Evolutionary conservation across 1,140 invertebrate species (phyloP), one percentile per base, ranked within the genome.

Genomic region (Diploscapter pachys): DNA sequence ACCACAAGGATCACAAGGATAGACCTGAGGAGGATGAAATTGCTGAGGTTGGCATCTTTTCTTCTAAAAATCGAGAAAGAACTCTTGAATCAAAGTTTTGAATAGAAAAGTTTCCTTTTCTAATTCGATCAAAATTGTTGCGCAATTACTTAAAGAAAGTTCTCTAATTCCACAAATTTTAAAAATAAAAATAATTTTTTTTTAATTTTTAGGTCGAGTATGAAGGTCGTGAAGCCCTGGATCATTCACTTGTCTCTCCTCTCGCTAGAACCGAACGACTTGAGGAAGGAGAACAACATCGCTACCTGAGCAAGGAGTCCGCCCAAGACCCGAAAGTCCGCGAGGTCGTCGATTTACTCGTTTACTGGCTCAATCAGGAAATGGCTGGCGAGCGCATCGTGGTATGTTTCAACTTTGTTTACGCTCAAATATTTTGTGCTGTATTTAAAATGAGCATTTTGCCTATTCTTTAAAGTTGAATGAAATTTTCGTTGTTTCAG

Each of bases 331-430:
- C 92, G 0, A 92, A 93, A 87, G 89, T 98, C 0, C 90, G 91
- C 75, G 93, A 96, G 82, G 88, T 98, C 4, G 91, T 94, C 8
- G 82, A 87, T 78, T 86, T 88, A 77, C 65, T 86, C 11, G 75
- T 85, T 48, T 78, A 84, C 61, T 85, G 85, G 96, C 94, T 98
- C 55, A 98, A 98, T 87, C 94, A 98, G 88, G 96, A 96, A 86
- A 86, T 98, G n/a, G 95, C 95, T 0, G 89, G 92, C 79, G 93
- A 98, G 80, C 89, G 96, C 82, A 99, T 99, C 72, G 97, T 99
- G 83, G 95, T 99, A 0, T 95, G 97, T 86, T 91, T 95, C 83
- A 91, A 99, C 59, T 31, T 31, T 31, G 31, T 31, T 31, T 31
- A 31, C 31, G 31, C 31, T 31, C 31, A 31, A 31, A 1, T 31